These are phyloP conservation scores for Mycalesis mineus DNA, from an alignment of 2,888 invertebrate species.

Conservation along the genomic window DNA sequence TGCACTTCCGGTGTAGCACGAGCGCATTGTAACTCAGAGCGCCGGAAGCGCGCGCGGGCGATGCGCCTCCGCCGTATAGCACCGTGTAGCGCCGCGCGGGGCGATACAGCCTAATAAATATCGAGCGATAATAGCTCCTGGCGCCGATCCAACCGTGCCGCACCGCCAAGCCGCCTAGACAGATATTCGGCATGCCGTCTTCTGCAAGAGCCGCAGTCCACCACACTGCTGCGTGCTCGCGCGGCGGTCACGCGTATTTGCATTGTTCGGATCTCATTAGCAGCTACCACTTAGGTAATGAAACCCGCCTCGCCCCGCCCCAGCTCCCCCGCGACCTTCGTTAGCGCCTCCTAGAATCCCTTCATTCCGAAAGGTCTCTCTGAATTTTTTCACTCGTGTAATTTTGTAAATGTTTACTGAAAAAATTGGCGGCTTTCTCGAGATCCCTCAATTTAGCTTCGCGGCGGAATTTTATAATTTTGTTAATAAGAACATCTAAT, in stretches of 20 bases:
- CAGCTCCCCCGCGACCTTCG: background rate
- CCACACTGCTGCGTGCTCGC: background rate
- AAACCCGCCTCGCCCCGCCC: conserved; percentile 14
- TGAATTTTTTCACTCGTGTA: conserved; percentile 14
- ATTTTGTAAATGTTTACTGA: conserved; percentile 12
- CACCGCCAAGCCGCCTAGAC: background rate
- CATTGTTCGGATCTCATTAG: conserved; percentile 25
- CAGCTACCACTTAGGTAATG: conserved; percentile 28
- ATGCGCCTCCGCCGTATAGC: too few species aligned
- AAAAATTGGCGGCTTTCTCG: conserved; percentile 3
- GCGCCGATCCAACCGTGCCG: background rate
- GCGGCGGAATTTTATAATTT: background rate
- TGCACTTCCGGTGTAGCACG: background rate
- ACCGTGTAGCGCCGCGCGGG: background rate
- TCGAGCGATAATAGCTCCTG: background rate
- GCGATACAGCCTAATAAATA: background rate
- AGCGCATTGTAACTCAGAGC: background rate
- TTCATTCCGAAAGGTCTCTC: conserved; percentile 11
- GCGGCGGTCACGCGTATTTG: conserved; percentile 12
- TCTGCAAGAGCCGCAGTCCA: too few species aligned
- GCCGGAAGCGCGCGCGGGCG: too few species aligned
- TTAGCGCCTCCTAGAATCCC: background rate
- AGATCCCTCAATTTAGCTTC: background rate
- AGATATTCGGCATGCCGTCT: too few species aligned
- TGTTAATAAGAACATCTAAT: background rate